These are phyloP conservation scores for Halcyon chelicuti DNA, from an alignment of 2,797 vertebrate genomes.

Conservation along the genomic window DNA sequence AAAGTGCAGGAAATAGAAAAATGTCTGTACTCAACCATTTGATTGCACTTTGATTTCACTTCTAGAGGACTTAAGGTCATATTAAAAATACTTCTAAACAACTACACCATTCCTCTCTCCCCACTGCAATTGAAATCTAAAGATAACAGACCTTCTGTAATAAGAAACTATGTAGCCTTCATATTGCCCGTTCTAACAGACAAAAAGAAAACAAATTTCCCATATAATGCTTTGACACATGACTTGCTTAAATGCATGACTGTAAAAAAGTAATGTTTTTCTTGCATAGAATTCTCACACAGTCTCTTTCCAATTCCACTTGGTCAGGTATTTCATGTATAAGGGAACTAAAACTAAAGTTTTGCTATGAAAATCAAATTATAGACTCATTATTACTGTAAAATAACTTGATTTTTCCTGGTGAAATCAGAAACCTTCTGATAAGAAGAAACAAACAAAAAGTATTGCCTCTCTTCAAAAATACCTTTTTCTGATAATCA, in stretches of 20 bases:
- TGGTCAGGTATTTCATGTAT: neutral
- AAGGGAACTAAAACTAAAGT: neutral
- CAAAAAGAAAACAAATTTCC: neutral
- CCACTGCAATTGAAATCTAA: rapidly evolving
- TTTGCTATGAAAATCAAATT: neutral
- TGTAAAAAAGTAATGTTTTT: neutral
- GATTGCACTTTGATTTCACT: neutral
- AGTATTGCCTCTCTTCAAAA: neutral
- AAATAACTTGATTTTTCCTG: neutral
- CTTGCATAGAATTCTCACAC: neutral
- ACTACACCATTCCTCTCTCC: neutral
- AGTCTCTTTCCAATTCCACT: neutral
- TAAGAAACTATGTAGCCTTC: neutral
- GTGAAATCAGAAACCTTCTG: neutral
- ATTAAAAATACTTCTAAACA: neutral
- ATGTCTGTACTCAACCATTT: neutral
- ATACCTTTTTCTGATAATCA: neutral
- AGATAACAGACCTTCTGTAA: neutral
- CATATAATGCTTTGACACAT: neutral
- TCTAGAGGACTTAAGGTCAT: neutral
- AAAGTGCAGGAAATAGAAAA: neutral
- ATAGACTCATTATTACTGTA: neutral
- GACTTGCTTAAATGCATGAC: neutral
- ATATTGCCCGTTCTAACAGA: neutral
- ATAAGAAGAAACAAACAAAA: neutral